Conservation (phyloP, 2,797 vertebrate genomes). For the Enteromius argenteus region DNA sequence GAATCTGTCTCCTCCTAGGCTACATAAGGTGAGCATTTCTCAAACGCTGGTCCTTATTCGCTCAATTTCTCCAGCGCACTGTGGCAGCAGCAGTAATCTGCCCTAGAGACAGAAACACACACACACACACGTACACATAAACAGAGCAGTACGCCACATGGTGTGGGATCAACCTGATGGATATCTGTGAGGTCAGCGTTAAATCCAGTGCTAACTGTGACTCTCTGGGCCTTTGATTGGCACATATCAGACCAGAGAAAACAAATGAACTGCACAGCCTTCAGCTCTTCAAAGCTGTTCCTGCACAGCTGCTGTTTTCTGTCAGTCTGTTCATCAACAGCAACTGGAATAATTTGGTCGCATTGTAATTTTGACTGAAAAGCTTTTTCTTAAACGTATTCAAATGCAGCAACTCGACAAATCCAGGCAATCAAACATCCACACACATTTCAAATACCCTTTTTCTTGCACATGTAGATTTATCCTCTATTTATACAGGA, state of each 20-base stretch:
- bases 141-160: conserved; percentile 57
- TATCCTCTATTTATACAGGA: conserved; percentile 33
- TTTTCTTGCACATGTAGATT: conserved; percentile 19
- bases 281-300: conserved; percentile 2
- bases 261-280: background rate
- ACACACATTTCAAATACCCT: conserved; percentile 1
- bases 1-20: conserved; percentile 61
- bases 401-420: conserved; percentile 12
- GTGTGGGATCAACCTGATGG: conserved; percentile 77
- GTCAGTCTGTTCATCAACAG: conserved; percentile 66
- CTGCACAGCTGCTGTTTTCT: conserved; percentile 58
- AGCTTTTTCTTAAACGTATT: background rate
- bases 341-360: conserved; percentile 63
- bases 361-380: conserved; percentile 27
- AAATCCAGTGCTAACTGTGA: conserved; percentile 80
- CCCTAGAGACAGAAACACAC: conserved; percentile 59
- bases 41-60: conserved; percentile 56
- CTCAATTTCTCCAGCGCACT: conserved; percentile 70
- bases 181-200: conserved; percentile 73
- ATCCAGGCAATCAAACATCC: conserved; percentile 29
- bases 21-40: conserved; percentile 60
- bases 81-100: conserved; percentile 73
- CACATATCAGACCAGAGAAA: conserved; percentile 54
- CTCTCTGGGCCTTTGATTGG: conserved; percentile 76
- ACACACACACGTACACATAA: conserved; percentile 36